Percentiles rank a stretch among this genome's conserved stretches.
phyloP scores from a whole-genome alignment of 2,113 vertebrate species.

The Dissostichus mawsoni region DNA sequence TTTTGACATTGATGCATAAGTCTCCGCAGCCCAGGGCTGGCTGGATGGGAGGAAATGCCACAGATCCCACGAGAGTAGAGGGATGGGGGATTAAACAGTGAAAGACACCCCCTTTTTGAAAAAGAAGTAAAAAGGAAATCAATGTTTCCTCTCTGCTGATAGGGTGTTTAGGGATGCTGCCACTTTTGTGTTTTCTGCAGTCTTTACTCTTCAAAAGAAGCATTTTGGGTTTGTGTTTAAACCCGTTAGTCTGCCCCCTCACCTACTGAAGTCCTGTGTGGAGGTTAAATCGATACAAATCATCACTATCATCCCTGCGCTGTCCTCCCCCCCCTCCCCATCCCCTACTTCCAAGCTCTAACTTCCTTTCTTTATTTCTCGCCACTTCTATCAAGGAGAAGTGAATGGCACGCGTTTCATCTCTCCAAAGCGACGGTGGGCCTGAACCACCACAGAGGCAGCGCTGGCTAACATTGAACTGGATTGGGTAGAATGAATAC shows the following conservation, averaged over 20 bases:
- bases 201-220: constrained; percentile 58
- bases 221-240: constrained; percentile 55
- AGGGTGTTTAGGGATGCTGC: constrained; percentile 43
- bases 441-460: constrained; percentile 70
- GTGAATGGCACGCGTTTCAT: constrained; percentile 74
- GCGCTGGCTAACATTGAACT: constrained; percentile 70
- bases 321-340: constrained; percentile 36
- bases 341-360: constrained; percentile 36
- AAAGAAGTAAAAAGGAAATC: constrained; percentile 67
- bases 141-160: constrained; percentile 67
- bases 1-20: constrained; percentile 80
- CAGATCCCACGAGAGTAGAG: constrained; percentile 68
- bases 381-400: constrained; percentile 73
- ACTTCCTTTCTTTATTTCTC: constrained; percentile 58
- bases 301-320: constrained; percentile 40
- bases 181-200: constrained; percentile 47
- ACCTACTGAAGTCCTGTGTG: constrained; percentile 56
- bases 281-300: constrained; percentile 75
- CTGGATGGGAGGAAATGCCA: constrained; percentile 76
- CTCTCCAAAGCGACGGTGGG: constrained; percentile 65
- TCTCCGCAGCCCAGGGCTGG: constrained; percentile 55
- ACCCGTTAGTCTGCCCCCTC: constrained; percentile 42
- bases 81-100: constrained; percentile 65
- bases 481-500: constrained; percentile 72
- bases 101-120: constrained; percentile 56